Base-by-base conservation (phyloP, 2,113 vertebrate genomes). In the Sorex araneus region DNA sequence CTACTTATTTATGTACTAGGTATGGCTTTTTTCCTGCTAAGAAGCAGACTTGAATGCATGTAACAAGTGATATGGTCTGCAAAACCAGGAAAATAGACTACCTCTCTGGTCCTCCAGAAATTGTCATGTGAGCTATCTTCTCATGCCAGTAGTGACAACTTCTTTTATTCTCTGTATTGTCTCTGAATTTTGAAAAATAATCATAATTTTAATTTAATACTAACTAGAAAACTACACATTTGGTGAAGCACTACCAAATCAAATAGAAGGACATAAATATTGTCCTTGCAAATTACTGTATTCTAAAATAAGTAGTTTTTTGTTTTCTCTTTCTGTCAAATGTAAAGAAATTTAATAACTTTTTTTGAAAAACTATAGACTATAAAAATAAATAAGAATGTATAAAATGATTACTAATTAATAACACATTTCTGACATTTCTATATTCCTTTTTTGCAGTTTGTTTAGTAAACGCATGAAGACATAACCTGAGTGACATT, bases 151-250 rank as follows among this genome's bases (percentile, higher is more conserved):
- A 28, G 2, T 43, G 47, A 94, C 85, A 83, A 7, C 4, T 92
- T 66, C 27, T 93, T 66, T 70, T 78, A 40, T 40, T 40, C 78
- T 7, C n/a, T 69, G 71, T 94, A n/a, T 12, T 79, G 63, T 89
- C 84, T 86, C 57, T 90, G 82, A 92, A 27, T 87, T 87, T 57
- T 28, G 67, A 80, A 69, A 34, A 78, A 66, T 21, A 50, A 50
- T 50, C 9, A 10, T 25, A 83, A 50, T 74, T 93, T 87, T 76
- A 87, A 82, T 84, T 84, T 87, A 95, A 83, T 73, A 88, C 12
- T 84, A 88, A 90, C 71, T 16, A 80, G 11, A 87, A 94, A 91
- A 50, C 12, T 36, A 11, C 5, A 23, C 5, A 89, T 30, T 18
- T 69, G 4, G 15, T 15, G 87, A 89, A 91, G 30, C 67, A 70